Base-by-base conservation (phyloP, 30 jellyfish, hydroid and myxozoan species). In the Sanderia malayensis region DNA sequence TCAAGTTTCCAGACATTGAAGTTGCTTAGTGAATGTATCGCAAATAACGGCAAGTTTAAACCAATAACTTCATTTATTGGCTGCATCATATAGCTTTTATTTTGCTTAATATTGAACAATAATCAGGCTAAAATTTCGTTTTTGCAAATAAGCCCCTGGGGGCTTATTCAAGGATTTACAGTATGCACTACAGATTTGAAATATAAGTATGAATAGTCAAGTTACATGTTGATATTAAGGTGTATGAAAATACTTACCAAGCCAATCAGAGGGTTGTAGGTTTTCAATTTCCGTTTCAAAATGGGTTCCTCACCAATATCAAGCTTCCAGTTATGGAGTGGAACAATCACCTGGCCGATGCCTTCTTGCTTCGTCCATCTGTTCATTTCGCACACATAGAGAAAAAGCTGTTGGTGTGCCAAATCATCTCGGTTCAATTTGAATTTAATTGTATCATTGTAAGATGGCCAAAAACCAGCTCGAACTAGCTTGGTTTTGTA, bases 341-440 rank as follows among this genome's bases (percentile, higher is more conserved):
- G 80, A 1, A 74, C n/a, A 18, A 83, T 34, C 6, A 76, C 44
- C 33, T 81, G 95, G 19, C 97, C 97, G 17, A 89, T 83, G 32
- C 97, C 97, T 37, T 89, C 97, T 19, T 89, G 97, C 65, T 89
- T 89, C 24, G 97, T 80, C 97, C 97, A 89, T 61, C 97, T 55
- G 61, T 89, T 89, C 95, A 89, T 61, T 72, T 89, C 97, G 31
- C 75, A 89, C 65, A 81, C 49, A 70, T 89, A 89, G 31, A 89
- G 75, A 37, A 64, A 70, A 61, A 89, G 46, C 11, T 61, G 76
- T 65, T 89, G 95, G 22, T 57, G 71, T 2, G 61, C 79, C 19
- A 89, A 31, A 0, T 45, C 94, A 1, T 82, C 90, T 55, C 81
- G 68, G 9, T 45, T 53, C 32, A 89, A 75, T 20, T 23, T 33